Base-by-base conservation (phyloP, 2,113 vertebrate genomes). In the Oxyruncus cristatus region DNA sequence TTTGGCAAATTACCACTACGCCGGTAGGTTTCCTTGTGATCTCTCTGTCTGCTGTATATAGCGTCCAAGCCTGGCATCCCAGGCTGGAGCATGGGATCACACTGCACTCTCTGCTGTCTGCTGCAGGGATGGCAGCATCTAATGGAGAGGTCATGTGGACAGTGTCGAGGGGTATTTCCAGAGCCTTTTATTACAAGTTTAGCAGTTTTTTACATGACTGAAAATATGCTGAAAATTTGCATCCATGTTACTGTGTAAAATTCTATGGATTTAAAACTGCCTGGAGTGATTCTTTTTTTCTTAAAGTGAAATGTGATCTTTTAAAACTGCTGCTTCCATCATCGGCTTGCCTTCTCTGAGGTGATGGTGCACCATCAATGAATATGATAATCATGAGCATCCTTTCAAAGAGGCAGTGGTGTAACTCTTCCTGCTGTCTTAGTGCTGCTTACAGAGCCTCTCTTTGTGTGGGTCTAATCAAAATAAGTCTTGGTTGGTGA, bases 1-100 rank as follows among this genome's bases (percentile, higher is more conserved):
- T 92, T 96, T 99, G 94, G 97, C 98, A 94, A 98, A 98, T 97
- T 99, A 99, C 96, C 99, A 99, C 97, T 99, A 99, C 58, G 98
- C 99, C 1, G 99, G 99, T 99, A 98, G 82, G 97, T 97, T 75
- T 80, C 91, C 76, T 30, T 59, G 75, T 5, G 6, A n/a, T 41
- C 77, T 63, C 66, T 41, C 11, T 70, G 0, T 50, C 68, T 73
- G 14, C 46, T 72, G n/a, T 78, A 9, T 32, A 17, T 12, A 52
- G 37, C 74, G 59, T 26, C 56, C 41, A 52, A 56, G 61, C 44
- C 50, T 55, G 46, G 16, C 37, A 30, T 76, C 55, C 58, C 49
- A 27, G 27, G 32, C 72, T 59, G 42, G 83, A 80, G 83, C 33
- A 7, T 53, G 72, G 92, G 72, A 71, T 91, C 50, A 50, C 0